A percentile compares a stretch with the other conserved stretches of the same genome.
phyloP scores from a whole-genome alignment of 2,113 vertebrate genomes.

The Conger conger region DNA sequence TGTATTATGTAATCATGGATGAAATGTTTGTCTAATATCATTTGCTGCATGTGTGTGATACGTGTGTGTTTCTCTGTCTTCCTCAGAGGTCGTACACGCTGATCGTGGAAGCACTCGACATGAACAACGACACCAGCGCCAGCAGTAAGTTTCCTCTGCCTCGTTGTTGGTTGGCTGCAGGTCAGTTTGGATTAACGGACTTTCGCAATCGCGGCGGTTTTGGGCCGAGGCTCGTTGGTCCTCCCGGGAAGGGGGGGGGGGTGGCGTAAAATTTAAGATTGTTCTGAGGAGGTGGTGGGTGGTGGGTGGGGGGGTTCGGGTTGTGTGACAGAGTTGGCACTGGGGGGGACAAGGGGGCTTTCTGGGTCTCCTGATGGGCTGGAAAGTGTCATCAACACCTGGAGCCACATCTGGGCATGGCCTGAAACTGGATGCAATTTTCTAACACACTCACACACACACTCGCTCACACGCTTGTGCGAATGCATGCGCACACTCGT shows the following conservation, averaged over 20 bases:
- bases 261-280: constrained; percentile 27
- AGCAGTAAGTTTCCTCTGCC: constrained; percentile 75
- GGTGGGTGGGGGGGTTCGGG: too few species aligned
- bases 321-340: background rate
- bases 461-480: too few species aligned
- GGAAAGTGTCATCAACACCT: constrained; percentile 39
- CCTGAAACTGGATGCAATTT: constrained; percentile 57
- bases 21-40: background rate
- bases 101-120: constrained; percentile 94
- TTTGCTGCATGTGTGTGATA: background rate
- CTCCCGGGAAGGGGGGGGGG: constrained; percentile 30
- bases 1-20: too few species aligned
- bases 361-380: background rate
- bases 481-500: too few species aligned
- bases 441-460: too few species aligned
- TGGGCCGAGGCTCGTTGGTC: background rate
- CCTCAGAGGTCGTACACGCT: constrained; percentile 94
- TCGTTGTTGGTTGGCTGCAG: background rate
- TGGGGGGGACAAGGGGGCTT: constrained; percentile 29
- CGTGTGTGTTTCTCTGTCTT: constrained; percentile 52
- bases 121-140: constrained; percentile 83
- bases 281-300: too few species aligned
- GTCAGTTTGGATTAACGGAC: background rate
- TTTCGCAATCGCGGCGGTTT: background rate
- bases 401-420: constrained; percentile 44